Evolutionary conservation across 2,797 vertebrate genomes (phyloP).

Genomic region (Micropoecilia bifurca): DNA sequence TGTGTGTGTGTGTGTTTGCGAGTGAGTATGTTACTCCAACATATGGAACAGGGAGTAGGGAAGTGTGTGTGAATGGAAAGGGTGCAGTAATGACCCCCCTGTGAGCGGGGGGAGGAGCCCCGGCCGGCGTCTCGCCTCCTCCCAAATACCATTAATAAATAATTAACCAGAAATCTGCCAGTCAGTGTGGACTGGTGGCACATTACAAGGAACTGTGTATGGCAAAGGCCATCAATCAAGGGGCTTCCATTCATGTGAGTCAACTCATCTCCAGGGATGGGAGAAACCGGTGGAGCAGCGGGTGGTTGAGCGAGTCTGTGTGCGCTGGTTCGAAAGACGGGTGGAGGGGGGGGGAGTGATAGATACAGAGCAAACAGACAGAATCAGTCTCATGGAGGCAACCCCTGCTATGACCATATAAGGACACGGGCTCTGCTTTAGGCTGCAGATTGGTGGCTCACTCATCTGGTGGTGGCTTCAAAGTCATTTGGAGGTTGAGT

Average conservation of each 20-base stretch:
- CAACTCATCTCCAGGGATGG: slow-evolving; percentile 66
- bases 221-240: slow-evolving; percentile 74
- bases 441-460: slow-evolving; percentile 64
- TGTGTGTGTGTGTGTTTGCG: slow-evolving; percentile 17
- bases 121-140: slow-evolving; percentile 29
- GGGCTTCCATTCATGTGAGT: slow-evolving; percentile 67
- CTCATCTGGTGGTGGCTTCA: slow-evolving; percentile 37
- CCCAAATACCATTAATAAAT: slow-evolving; percentile 70
- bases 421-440: slow-evolving; percentile 62
- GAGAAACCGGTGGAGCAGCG: slow-evolving; percentile 18
- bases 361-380: slow-evolving; percentile 44
- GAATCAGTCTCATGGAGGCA: slow-evolving; percentile 44
- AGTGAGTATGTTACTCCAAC: slow-evolving; percentile 36
- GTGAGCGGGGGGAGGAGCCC: slow-evolving; percentile 62
- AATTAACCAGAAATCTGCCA: slow-evolving; percentile 71
- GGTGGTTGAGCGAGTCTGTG: slow-evolving; percentile 6
- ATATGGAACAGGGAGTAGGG: slow-evolving; percentile 26
- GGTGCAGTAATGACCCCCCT: slow-evolving; percentile 64
- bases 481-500: slow-evolving; percentile 46
- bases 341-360: slow-evolving; percentile 15
- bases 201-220: slow-evolving; percentile 71
- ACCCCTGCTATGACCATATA: slow-evolving; percentile 69
- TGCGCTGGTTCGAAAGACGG: slow-evolving; percentile 10
- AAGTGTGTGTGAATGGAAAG: slow-evolving; percentile 32
- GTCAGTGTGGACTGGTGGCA: slow-evolving; percentile 59